Conservation (phyloP, 1,140 invertebrate genomes). For the Batillaria attramentaria region DNA sequence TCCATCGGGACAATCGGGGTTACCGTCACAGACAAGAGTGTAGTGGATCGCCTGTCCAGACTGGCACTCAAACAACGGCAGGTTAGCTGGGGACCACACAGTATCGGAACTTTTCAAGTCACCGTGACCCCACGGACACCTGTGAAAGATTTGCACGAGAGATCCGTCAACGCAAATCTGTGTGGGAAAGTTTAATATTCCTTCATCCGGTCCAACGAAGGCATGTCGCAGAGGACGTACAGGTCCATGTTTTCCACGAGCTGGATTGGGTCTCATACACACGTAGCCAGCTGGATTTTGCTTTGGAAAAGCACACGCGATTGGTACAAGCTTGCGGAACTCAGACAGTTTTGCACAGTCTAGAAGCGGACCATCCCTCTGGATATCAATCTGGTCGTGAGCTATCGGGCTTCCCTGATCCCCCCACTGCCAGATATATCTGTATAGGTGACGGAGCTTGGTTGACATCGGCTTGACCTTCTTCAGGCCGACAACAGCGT, state of each 20-base stretch:
- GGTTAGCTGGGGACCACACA: neutral
- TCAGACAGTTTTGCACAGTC: constrained; percentile 14
- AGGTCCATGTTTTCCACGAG: neutral
- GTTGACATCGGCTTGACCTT: neutral
- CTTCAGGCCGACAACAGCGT: neutral
- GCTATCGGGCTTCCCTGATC: constrained; percentile 9
- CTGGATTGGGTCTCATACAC: constrained; percentile 19
- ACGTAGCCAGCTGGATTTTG: neutral
- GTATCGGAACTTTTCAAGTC: neutral
- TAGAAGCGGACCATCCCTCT: neutral
- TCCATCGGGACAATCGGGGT: constrained; percentile 22
- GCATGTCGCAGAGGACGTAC: neutral
- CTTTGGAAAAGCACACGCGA: neutral
- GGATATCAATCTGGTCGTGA: neutral
- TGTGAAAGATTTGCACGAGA: constrained; percentile 18
- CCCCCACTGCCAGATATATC: constrained; percentile 26
- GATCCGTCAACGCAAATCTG: constrained; percentile 12
- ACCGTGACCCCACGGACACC: neutral
- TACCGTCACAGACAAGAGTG: constrained; percentile 36
- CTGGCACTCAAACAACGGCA: constrained; percentile 18
- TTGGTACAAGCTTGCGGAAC: neutral
- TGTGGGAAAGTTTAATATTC: neutral
- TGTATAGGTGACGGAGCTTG: neutral
- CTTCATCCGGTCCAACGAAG: neutral
- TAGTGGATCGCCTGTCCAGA: constrained; percentile 10